These are phyloP conservation scores for Chaetoderma sp. DNA, from an alignment of 2,888 invertebrate genomes.

Conservation along the genomic window DNA sequence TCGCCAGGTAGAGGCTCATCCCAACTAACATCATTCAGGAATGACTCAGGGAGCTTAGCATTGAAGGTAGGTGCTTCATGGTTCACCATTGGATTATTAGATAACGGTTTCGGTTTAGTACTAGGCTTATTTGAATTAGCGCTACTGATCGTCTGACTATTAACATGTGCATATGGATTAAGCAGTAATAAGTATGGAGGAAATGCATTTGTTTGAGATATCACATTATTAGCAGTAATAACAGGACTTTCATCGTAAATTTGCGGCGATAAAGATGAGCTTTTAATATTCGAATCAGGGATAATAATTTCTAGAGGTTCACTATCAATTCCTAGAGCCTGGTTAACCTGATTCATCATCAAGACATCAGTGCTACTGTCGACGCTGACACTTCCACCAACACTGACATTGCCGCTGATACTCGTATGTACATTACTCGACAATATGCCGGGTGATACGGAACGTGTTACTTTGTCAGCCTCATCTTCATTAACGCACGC, in stretches of 20 bases:
- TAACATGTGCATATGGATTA: slow-evolving; percentile 30
- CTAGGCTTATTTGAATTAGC: not conserved
- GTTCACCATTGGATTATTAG: slow-evolving; percentile 2
- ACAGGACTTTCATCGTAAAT: not conserved
- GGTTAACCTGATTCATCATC: slow-evolving; percentile 83
- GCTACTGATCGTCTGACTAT: not conserved
- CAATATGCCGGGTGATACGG: slow-evolving; percentile 8
- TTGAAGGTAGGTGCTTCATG: no score
- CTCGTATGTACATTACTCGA: slow-evolving; percentile 50
- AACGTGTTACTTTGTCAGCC: no score
- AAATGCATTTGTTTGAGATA: slow-evolving; percentile 40
- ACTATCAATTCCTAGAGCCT: slow-evolving; percentile 75
- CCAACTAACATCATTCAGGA: no score
- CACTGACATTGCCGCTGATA: slow-evolving; percentile 68
- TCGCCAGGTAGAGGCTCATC: slow-evolving; percentile 34
- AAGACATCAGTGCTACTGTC: slow-evolving; percentile 72
- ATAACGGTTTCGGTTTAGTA: slow-evolving; percentile 25
- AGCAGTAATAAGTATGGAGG: slow-evolving; percentile 52
- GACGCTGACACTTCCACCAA: slow-evolving; percentile 48
- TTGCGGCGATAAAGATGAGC: slow-evolving; percentile 59
- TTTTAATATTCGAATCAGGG: no score
- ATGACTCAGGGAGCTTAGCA: no score
- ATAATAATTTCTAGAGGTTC: slow-evolving; percentile 71
- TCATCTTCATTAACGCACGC: no score
- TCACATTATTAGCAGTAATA: slow-evolving; percentile 24